These are phyloP conservation scores for Tragelaphus imberbis DNA, from an alignment of 2,113 vertebrate species.

Conservation along the genomic window DNA sequence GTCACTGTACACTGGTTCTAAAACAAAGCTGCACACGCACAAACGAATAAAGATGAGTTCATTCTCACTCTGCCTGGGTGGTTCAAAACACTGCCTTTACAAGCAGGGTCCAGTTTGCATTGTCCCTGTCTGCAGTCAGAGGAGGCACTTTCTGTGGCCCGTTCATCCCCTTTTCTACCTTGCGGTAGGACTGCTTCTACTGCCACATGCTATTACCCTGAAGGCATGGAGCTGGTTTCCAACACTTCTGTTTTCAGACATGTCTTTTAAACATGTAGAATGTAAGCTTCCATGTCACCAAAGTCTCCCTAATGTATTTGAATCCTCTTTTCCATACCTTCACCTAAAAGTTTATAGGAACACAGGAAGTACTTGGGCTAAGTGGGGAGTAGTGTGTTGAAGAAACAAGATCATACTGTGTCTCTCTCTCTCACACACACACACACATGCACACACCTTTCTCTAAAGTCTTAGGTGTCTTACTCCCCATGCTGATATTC, in stretches of 20 bases:
- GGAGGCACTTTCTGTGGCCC: background rate
- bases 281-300: background rate
- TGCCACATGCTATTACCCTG: background rate
- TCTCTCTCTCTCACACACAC: background rate
- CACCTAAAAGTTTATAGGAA: background rate
- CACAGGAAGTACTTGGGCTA: background rate
- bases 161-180: background rate
- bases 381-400: background rate
- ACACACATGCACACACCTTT: background rate
- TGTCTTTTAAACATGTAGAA: background rate
- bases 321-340: background rate
- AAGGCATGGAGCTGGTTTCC: background rate
- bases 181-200: background rate
- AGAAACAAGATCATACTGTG: background rate
- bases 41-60: background rate
- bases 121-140: background rate
- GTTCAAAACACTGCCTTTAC: background rate
- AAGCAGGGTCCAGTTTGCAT: background rate
- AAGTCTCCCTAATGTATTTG: background rate
- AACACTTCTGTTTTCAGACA: background rate
- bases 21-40: background rate
- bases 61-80: background rate
- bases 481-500: background rate
- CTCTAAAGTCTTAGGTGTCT: background rate
- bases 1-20: background rate